A percentile compares a stretch with the other conserved stretches of the same genome.
These are phyloP conservation scores for Heliconius hermathena DNA, from an alignment of 1,140 invertebrate genomes.

Conservation along the genomic window DNA sequence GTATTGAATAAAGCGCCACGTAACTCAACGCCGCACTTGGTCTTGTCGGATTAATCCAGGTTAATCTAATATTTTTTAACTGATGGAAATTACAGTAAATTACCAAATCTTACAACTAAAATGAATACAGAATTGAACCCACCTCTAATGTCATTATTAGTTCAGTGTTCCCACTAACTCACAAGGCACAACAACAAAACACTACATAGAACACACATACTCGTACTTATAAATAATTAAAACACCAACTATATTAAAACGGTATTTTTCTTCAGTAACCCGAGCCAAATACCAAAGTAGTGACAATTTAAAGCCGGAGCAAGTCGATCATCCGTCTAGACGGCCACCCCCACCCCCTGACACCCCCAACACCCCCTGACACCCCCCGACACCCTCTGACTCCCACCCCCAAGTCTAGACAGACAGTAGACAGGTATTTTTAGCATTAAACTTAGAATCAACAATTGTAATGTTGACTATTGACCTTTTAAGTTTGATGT, in stretches of 20 bases:
- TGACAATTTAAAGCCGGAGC: constrained; percentile 34
- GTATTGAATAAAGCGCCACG: too few relatives aligned
- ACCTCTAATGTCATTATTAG: too few relatives aligned
- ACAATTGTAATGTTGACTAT: constrained; percentile 8
- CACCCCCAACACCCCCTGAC: neutral
- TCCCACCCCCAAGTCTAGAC: constrained; percentile 35
- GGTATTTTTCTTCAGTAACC: constrained; percentile 6
- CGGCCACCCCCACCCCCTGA: constrained; percentile 1
- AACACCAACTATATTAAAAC: neutral
- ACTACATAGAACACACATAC: neutral
- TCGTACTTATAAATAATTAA: neutral
- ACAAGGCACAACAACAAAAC: neutral
- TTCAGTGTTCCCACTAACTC: too few relatives aligned
- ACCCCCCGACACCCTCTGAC: neutral
- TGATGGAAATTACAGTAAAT: too few relatives aligned
- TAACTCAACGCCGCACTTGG: too few relatives aligned
- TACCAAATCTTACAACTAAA: too few relatives aligned
- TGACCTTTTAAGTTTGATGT: constrained; percentile 8
- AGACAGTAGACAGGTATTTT: constrained; percentile 29
- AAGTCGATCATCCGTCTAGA: constrained; percentile 42
- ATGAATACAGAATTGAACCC: too few relatives aligned
- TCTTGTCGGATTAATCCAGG: too few relatives aligned
- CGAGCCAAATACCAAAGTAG: constrained; percentile 8
- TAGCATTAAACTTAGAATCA: constrained; percentile 21
- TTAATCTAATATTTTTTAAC: too few relatives aligned